Base-by-base conservation (phyloP, 2,888 invertebrate genomes). In the Epicampocera succincta region DNA sequence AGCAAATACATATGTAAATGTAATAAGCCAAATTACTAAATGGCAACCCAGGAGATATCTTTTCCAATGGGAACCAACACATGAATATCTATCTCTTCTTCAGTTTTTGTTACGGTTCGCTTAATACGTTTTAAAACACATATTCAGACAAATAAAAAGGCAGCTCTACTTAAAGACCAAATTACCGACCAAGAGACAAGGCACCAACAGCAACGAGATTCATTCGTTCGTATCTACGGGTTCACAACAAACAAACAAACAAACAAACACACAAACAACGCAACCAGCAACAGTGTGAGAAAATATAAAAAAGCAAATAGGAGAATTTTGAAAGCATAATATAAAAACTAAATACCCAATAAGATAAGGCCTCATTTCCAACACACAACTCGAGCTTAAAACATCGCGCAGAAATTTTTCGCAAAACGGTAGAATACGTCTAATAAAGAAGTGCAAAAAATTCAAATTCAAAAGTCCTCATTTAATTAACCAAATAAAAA, bases 311-410 rank as follows among this genome's bases (percentile, higher is more conserved):
- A 60, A 19, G 72, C 76, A 81, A 83, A 66, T 74, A 71, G 82
- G 82, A 82, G 78, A 74, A 82, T 78, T 71, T 74, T 63, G 56
- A 82, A 82, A 83, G 71, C 75, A 73, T 85, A 87, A 86, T 90
- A 90, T 90, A 90, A 90, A 90, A 91, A 89, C 87, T 86, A 88
- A 87, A 87, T 85, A 86, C 86, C 87, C 86, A 88, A 88, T 89
- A 87, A 86, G 90, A 89, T 90, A 88, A 87, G 86, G 88, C 88
- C 88, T 90, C 89, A 91, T 90, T 91, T 89, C 87, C 85, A 86
- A 89, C 88, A 87, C 87, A 87, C 87, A 87, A 88, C 86, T 86
- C 87, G 84, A 85, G 86, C 85, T 85, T 87, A 38, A 80, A 87
- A 87, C 83, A 80, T 61, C 84, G 85, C 38, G 73, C 52, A 42